Evolutionary conservation across 1,140 invertebrate genomes (phyloP), one percentile per base, ranked within the genome.

Genomic region (Teleopsis dalmanni): DNA sequence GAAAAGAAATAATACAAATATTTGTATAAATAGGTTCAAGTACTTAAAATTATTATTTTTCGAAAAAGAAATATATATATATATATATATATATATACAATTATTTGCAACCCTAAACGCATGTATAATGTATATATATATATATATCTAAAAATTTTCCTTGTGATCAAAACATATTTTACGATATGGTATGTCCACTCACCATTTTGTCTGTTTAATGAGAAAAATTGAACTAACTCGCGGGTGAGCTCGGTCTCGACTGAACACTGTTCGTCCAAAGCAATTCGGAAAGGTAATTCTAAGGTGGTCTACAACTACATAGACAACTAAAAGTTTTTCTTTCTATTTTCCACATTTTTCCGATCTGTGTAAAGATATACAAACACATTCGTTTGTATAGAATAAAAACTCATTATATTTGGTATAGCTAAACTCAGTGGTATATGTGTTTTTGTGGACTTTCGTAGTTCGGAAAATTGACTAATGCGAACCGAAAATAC

Each of bases 201-300:
- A 69, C 65, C 65, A 69, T 69, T 66, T 69, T 69, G 65, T 66
- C 59, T 68, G 59, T 68, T 62, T 41, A 57, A 64, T 66, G 60
- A 57, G 57, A 57, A 69, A 45, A 52, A 66, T 58, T 58, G 62
- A 69, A 69, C 65, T 69, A 64, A 69, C 63, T 60, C 65, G 65
- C 66, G 65, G 59, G 69, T 69, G 62, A 69, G 62, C 63, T 69
- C 65, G 63, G 65, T 69, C 65, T 69, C 65, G 65, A 69, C 66
- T 69, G 65, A 69, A 66, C 63, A 60, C 52, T 67, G 59, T 61
- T 58, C 65, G 58, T 67, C 58, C 55, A 57, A 56, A 57, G 59
- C 65, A 54, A 54, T 34, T 61, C 59, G 65, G 62, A 60, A 67
- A 68, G 65, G 65, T 65, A 67, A 61, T 67, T 65, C 63, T 63